These are phyloP conservation scores for Neosalanx taihuensis DNA, from an alignment of 2,797 vertebrate genomes.

Conservation along the genomic window DNA sequence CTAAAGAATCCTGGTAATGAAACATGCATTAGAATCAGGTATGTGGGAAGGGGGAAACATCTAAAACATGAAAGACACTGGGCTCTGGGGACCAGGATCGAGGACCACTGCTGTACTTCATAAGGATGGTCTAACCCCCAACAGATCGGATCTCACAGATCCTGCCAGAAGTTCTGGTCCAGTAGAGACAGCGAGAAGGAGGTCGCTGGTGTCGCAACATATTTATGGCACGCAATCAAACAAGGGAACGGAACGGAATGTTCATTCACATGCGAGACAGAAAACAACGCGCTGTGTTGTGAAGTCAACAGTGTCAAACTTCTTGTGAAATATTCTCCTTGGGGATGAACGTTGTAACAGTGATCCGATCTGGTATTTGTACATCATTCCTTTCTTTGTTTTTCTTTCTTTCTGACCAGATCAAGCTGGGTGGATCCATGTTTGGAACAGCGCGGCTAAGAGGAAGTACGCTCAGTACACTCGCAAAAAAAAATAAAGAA, in stretches of 20 bases:
- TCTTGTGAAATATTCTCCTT: not conserved
- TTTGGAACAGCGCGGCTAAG: slow-evolving; percentile 24
- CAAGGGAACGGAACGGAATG: not conserved
- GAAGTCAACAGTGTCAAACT: not conserved
- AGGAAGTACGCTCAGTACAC: slow-evolving; percentile 29
- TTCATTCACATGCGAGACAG: not conserved
- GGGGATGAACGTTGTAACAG: not conserved
- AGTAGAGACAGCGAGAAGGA: no score
- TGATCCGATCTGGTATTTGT: not conserved
- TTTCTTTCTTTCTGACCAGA: slow-evolving; percentile 19
- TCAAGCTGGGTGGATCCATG: slow-evolving; percentile 25
- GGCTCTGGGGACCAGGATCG: no score
- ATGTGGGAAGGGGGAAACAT: no score
- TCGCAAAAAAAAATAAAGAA: no score
- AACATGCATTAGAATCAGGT: no score
- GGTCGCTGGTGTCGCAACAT: no score
- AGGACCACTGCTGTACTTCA: no score
- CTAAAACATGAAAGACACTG: no score
- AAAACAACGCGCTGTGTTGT: not conserved
- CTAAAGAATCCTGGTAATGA: no score
- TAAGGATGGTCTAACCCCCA: not conserved
- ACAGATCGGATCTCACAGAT: not conserved
- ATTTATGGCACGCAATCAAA: not conserved
- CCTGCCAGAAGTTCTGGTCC: no score
- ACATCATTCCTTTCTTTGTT: not conserved